Evolutionary conservation across 2,888 invertebrate species (phyloP), one percentile per base, ranked within the genome.

Genomic region (Lampropteryx suffumata): DNA sequence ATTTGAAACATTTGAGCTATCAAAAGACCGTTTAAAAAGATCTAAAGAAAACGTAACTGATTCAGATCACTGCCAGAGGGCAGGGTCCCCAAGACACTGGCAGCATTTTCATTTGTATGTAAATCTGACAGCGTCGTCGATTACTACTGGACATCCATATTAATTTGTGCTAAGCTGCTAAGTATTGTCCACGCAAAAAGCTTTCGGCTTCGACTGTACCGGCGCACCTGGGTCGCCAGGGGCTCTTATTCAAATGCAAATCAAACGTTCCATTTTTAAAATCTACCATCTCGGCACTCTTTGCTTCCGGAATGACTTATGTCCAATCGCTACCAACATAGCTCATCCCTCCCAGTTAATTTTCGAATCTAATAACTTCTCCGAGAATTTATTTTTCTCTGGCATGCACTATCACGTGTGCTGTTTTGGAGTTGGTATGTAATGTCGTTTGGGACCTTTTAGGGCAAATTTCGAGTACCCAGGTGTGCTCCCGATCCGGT

Each of bases 221-320:
- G 64, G 64, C 80, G 85, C 89, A 89, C 89, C 90, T 89, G 89
- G 90, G 88, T 84, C 84, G 87, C 87, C 84, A 71, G 84, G 87
- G 88, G 87, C 87, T 82, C 85, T 84, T 81, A 90, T 91, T 90
- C 90, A 91, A 90, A 90, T 90, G 90, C 90, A 91, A 91, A 91
- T 90, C 90, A 90, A 90, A 88, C 85, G 90, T 89, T 88, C 90
- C 90, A 89, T 90, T 90, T 91, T 90, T 82, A 87, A 89, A 89
- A 88, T 89, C 86, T 88, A 89, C 88, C 88, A 87, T 89, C 87
- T 86, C 86, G 80, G 76, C 82, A 78, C 80, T 82, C 80, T 82
- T 84, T 77, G 80, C 80, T 85, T 87, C 87, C 86, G 86, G 83
- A 89, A 87, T 76, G 89, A 85, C 88, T 84, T 89, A 88, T 83